Evolutionary conservation across 2,797 vertebrate species (phyloP), one percentile per base, ranked within the genome.

Genomic region (Rhinophrynus dorsalis): DNA sequence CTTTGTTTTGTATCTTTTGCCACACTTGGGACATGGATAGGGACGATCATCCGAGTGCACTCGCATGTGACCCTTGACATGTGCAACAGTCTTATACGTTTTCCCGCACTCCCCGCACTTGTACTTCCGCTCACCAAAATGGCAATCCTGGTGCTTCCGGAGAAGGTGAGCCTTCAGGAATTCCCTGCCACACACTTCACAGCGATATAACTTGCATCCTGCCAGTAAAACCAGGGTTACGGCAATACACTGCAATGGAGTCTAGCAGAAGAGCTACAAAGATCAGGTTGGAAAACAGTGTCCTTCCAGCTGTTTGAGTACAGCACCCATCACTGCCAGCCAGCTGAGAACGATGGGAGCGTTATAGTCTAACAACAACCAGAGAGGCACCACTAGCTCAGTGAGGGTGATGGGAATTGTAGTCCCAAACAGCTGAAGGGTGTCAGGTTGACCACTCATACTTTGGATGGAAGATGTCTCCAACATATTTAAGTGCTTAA

Each of bases 41-140:
- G 97, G 97, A 68, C 97, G 87, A 60, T 96, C 95, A 0, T 98
- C 95, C 0, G 97, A 99, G 76, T 99, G 97, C 1, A 96, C 95
- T 0, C 96, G 84, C 77, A 96, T 94, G 82, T 99, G 97, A 47
- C 98, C 97, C 0, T 96, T 95, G 11, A 99, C 96, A 0, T 99
- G 97, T 0, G 95, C 96, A 0, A 99, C 94, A 45, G 95, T 98
- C 89, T 98, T 98, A 82, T 98, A 99, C 30, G 97, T 89, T 65
- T 99, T 99, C 54, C 97, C 97, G 0, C 97, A 99, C 79, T 99
- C 97, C 0, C 96, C 97, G 0, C 97, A 99, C 78, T 96, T 96
- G 83, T 95, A 99, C 8, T 96, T 89, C 67, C 97, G 90, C 81
- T 99, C 95, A 0, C 90, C 94, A 63, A 95, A 88, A 0, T 99